These are phyloP conservation scores for Exephanes ischioxanthus DNA, from an alignment of 2,888 invertebrate species.

Conservation along the genomic window DNA sequence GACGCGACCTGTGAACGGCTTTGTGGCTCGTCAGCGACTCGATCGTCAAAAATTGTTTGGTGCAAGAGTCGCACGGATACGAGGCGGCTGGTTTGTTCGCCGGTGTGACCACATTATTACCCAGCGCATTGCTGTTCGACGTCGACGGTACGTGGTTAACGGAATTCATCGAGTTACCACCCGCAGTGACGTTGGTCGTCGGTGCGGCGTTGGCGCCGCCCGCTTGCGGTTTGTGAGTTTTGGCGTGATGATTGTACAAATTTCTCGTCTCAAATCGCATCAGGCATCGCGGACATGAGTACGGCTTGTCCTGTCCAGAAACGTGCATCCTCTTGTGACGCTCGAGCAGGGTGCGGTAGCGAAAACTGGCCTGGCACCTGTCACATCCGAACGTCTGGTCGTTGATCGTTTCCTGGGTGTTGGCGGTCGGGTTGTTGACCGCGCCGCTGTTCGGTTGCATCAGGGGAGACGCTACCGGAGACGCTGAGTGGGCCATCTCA, in stretches of 20 bases:
- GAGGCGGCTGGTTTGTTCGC: conserved; percentile 45
- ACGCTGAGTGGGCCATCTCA: conserved; percentile 77
- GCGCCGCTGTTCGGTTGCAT: conserved; percentile 46
- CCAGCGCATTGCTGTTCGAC: neutral
- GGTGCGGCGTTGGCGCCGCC: neutral
- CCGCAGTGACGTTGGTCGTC: conserved; percentile 51
- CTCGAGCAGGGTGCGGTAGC: conserved; percentile 83
- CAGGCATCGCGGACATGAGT: conserved; percentile 82
- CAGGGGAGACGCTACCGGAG: conserved; percentile 63
- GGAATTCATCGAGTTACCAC: conserved; percentile 14
- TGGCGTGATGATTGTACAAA: conserved; percentile 83
- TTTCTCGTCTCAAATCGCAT: conserved; percentile 84
- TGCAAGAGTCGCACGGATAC: conserved; percentile 82
- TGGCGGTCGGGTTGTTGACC: conserved; percentile 36
- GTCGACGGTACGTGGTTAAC: conserved; percentile 34
- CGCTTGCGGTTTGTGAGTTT: conserved; percentile 79
- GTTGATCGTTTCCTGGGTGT: conserved; percentile 43
- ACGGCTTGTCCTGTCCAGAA: conserved; percentile 81
- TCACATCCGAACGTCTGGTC: conserved; percentile 82
- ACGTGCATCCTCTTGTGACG: conserved; percentile 83
- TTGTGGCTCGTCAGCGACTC: conserved; percentile 82
- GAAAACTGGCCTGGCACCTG: conserved; percentile 82
- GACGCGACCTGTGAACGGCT: conserved; percentile 81
- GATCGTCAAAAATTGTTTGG: conserved; percentile 80
- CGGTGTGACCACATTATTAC: neutral